Evolutionary conservation across 2,888 invertebrate genomes (phyloP), one percentile per base, ranked within the genome.

Genomic region (Cordilura impudica): DNA sequence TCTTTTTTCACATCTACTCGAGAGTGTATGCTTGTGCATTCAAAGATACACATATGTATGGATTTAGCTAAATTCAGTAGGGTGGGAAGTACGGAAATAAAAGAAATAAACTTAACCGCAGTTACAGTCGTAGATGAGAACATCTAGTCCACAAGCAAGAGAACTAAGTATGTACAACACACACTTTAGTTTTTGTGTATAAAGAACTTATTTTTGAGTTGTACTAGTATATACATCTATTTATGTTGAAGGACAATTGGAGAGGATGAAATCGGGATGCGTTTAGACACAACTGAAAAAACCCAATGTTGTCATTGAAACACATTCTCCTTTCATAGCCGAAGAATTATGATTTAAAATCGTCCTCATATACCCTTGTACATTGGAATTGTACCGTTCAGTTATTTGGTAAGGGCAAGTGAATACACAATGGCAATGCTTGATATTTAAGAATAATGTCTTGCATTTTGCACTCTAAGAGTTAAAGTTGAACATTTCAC

Each of bases 91-190:
- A 12, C n/a, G n/a, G 35, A 60, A 19, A 53, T 66, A 29, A 56
- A 60, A 75, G 61, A 70, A 21, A 58, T 60, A 49, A 70, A 70
- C 63, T 76, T 75, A 75, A 75, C 79, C 79, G 71, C 79, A 76
- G 54, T 76, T 23, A 63, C 49, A 63, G 63, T 74, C 61, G 14
- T 16, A 60, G 60, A 67, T 67, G 60, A 60, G 12, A 39, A 69
- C 18, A 21, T 63, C 31, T 54, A 67, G 60, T 60, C 74, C 21
- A 75, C 18, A 61, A 61, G 29, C 23, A 54, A 58, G 14, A 39
- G 56, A 66, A 58, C 51, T n/a, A 16, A 4, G 7, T 23, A 2
- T 21, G 3, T 53, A 21, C 21, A 53, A 19, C 35, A 16, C 53
- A 12, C 14, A 23, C 35, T 26, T 39, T 31, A 70, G 45, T 47